Evolutionary conservation across 2,113 vertebrate genomes (phyloP).

Genomic region (Anthoscopus minutus): DNA sequence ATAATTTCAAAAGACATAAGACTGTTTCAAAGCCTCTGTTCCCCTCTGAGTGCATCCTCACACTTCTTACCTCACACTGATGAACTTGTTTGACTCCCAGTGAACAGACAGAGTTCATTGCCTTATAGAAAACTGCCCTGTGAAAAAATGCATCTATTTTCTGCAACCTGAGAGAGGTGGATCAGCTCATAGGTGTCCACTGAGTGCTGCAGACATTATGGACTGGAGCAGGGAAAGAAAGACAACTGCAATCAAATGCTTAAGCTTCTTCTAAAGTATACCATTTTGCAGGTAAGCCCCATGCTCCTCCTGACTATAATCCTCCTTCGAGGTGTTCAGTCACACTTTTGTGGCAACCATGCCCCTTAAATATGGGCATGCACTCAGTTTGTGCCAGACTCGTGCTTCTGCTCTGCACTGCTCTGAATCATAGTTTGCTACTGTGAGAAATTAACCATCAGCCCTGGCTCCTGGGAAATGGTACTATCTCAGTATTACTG

Average conservation of each 20-base stretch:
- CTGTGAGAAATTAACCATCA: not conserved
- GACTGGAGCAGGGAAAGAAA: not conserved
- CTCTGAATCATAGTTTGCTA: not conserved
- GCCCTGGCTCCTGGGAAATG: not conserved
- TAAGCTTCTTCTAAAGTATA: not conserved
- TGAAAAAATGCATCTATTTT: not conserved
- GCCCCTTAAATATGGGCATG: not conserved
- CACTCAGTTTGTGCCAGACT: not conserved
- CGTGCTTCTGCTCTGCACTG: not conserved
- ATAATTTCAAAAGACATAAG: not conserved
- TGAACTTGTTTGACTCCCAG: not conserved
- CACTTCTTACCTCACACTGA: not conserved
- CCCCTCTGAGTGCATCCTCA: not conserved
- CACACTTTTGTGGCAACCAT: not conserved
- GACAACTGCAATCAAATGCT: not conserved
- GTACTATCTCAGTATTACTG: not conserved
- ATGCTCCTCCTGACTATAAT: not conserved
- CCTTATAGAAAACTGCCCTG: not conserved
- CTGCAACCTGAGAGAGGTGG: not conserved
- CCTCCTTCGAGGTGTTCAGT: not conserved
- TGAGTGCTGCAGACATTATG: not conserved
- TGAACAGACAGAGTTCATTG: not conserved
- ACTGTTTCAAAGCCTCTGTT: not conserved
- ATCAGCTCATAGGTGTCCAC: not conserved
- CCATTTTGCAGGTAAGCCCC: not conserved